A percentile compares a stretch with the other conserved stretches of the same genome.
phyloP scores from a whole-genome alignment of 2,888 invertebrate genomes.

The Terebella lapidaria region DNA sequence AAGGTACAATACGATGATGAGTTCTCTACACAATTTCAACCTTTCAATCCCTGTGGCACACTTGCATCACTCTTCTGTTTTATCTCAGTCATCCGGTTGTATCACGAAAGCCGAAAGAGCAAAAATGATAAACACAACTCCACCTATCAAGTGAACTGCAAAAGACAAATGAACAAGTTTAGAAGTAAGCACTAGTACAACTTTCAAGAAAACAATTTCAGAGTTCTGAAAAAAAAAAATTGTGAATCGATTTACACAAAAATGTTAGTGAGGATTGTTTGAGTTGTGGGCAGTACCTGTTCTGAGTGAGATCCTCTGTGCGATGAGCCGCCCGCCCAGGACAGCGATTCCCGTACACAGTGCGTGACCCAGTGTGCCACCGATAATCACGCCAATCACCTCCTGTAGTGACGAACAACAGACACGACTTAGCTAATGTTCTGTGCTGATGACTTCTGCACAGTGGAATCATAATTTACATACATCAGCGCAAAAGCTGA shows the following conservation, averaged over 20 bases:
- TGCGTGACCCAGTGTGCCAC: conserved; percentile 89
- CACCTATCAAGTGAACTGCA: conserved; percentile 93
- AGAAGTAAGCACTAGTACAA: background rate
- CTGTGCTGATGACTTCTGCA: background rate
- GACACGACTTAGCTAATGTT: too few species aligned
- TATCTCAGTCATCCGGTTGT: conserved; percentile 61
- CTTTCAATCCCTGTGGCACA: too few species aligned
- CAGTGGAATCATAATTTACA: background rate
- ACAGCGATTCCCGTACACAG: conserved; percentile 96
- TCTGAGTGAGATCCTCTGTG: conserved; percentile 93
- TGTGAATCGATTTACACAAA: too few species aligned
- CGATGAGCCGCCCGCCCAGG: conserved; percentile 91
- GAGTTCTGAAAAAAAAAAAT: too few species aligned
- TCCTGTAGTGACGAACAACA: conserved; percentile 60
- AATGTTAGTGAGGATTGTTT: too few species aligned
- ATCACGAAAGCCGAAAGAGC: conserved; percentile 87
- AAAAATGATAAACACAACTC: conserved; percentile 89
- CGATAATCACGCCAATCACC: conserved; percentile 87
- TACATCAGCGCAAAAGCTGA: background rate
- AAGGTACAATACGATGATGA: too few species aligned
- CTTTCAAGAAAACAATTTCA: too few species aligned
- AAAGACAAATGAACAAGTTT: conserved; percentile 34
- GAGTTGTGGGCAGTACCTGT: too few species aligned
- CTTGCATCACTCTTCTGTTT: too few species aligned
- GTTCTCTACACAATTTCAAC: too few species aligned